Conservation (phyloP, 2,113 vertebrate genomes). For the Pedetes capensis region DNA sequence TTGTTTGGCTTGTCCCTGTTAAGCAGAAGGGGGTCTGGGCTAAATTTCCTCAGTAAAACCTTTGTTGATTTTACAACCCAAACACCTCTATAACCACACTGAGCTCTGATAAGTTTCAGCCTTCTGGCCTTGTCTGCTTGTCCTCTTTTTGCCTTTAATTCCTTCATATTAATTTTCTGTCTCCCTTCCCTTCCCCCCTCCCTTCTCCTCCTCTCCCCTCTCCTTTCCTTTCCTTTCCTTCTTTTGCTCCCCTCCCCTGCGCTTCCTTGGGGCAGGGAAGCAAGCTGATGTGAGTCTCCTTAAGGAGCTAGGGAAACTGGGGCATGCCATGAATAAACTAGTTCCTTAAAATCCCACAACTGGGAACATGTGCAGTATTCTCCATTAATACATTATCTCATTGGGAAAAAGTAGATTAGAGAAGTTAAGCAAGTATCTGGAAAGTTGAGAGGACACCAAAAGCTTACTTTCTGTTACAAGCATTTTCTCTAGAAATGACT, state of each 20-base stretch:
- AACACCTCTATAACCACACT: conserved; percentile 72
- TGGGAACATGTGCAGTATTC: background rate
- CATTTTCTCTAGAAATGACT: background rate
- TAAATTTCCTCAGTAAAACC: conserved; percentile 85
- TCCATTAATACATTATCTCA: background rate
- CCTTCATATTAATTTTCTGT: background rate
- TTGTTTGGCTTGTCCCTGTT: conserved; percentile 75
- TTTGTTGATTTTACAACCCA: conserved; percentile 77
- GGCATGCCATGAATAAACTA: background rate
- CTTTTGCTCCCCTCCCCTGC: background rate
- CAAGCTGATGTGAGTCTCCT: background rate
- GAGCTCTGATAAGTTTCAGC: conserved; percentile 39
- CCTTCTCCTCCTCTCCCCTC: rapidly evolving
- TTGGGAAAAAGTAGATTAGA: background rate
- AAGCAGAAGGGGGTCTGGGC: conserved; percentile 81
- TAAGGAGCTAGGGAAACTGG: background rate
- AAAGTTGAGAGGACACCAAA: background rate
- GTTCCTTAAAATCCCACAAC: background rate
- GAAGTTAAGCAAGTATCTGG: conserved; percentile 24
- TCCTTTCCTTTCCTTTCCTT: too few species aligned
- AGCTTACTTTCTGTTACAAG: background rate
- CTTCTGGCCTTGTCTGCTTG: background rate
- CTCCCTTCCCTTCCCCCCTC: background rate
- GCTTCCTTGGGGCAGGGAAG: background rate
- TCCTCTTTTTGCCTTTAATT: background rate